These are phyloP conservation scores for Pelobates cultripes DNA, from an alignment of 2,797 vertebrate species.

Conservation along the genomic window DNA sequence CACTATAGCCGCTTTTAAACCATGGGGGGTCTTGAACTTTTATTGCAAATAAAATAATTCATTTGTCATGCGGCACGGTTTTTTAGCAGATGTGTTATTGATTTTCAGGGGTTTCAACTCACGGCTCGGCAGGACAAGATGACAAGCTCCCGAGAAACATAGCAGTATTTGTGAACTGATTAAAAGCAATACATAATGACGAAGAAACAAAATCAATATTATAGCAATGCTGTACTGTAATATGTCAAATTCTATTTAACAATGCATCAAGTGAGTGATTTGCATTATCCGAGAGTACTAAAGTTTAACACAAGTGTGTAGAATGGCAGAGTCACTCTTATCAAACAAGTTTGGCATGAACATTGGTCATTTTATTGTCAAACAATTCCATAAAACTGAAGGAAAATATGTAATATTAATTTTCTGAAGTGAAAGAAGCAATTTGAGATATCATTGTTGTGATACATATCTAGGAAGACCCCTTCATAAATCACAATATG, in stretches of 20 bases:
- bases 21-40: constrained; percentile 63
- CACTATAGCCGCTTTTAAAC: constrained; percentile 69
- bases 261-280: constrained; percentile 70
- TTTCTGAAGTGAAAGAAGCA: too few species aligned
- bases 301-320: not conserved
- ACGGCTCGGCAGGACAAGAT: constrained; percentile 59
- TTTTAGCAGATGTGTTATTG: constrained; percentile 71
- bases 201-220: constrained; percentile 69
- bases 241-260: constrained; percentile 70
- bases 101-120: constrained; percentile 70
- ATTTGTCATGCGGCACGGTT: constrained; percentile 72
- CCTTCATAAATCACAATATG: too few species aligned
- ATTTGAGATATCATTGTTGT: too few species aligned
- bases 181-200: constrained; percentile 64
- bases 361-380: not conserved
- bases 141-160: constrained; percentile 56
- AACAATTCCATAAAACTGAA: too few species aligned
- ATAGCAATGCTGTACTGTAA: constrained; percentile 64
- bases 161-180: constrained; percentile 67
- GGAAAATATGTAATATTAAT: too few species aligned
- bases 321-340: not conserved
- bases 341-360: not conserved
- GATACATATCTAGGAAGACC: too few species aligned
- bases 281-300: constrained; percentile 14
- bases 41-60: constrained; percentile 78